Percentiles rank a stretch among this genome's conserved stretches.
Evolutionary conservation across 2,888 invertebrate genomes (phyloP).

Genomic region (Tetranychus piercei): DNA sequence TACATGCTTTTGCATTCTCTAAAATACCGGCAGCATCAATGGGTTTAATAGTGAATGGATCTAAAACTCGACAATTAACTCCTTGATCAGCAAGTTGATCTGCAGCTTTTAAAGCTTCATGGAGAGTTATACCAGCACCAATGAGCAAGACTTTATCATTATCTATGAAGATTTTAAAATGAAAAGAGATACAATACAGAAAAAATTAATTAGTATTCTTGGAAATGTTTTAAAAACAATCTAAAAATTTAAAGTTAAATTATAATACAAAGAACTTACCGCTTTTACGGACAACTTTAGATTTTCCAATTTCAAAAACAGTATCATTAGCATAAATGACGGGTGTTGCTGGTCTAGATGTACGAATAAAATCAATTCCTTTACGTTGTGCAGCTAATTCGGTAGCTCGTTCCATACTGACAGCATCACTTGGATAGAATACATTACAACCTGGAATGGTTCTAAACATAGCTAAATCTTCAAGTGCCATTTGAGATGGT

Average conservation of each 20-base stretch:
- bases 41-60: slow-evolving; percentile 91
- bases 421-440: slow-evolving; percentile 67
- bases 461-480: slow-evolving; percentile 89
- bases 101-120: slow-evolving; percentile 71
- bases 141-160: slow-evolving; percentile 68
- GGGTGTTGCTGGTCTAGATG: slow-evolving; percentile 72
- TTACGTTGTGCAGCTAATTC: slow-evolving; percentile 86
- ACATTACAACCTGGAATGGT: slow-evolving; percentile 55
- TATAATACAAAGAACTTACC: slow-evolving; percentile 5
- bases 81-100: slow-evolving; percentile 46
- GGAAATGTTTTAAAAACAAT: background rate
- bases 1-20: slow-evolving; percentile 53
- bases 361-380: slow-evolving; percentile 87
- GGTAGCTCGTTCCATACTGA: slow-evolving; percentile 76
- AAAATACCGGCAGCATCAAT: slow-evolving; percentile 60
- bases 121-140: slow-evolving; percentile 80
- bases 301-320: slow-evolving; percentile 48
- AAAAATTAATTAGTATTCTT: background rate
- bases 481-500: slow-evolving; percentile 98
- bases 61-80: slow-evolving; percentile 61
- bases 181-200: background rate
- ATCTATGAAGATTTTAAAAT: slow-evolving; percentile 30
- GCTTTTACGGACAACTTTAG: slow-evolving; percentile 34
- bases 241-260: background rate
- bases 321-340: slow-evolving; percentile 71